Percentiles rank a stretch among this genome's conserved stretches.
These are phyloP conservation scores for Microtus pennsylvanicus DNA, from an alignment of 2,113 vertebrate genomes.

Conservation along the genomic window DNA sequence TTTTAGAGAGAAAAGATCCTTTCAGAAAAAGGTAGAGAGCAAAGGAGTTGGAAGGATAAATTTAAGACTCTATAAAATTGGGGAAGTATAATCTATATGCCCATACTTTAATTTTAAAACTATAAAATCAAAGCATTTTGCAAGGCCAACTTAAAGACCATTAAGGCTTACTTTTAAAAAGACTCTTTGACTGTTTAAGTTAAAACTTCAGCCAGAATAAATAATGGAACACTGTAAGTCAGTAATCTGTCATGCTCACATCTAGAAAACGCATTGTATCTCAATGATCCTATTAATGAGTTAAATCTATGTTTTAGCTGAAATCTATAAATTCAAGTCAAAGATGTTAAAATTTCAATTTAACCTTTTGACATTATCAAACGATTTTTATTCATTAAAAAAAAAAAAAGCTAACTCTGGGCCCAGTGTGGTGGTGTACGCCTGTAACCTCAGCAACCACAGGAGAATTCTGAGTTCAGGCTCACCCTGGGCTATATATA, in stretches of 20 bases:
- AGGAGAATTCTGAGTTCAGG: background rate
- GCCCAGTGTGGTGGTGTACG: background rate
- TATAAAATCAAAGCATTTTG: slow-evolving; percentile 47
- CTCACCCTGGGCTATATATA: background rate
- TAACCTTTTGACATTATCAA: slow-evolving; percentile 45
- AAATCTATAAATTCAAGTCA: slow-evolving; percentile 51
- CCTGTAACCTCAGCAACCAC: background rate
- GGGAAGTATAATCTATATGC: background rate
- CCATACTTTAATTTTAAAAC: slow-evolving; percentile 3
- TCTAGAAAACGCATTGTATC: background rate
- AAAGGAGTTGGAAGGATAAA: background rate
- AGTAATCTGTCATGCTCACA: background rate
- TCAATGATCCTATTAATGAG: background rate
- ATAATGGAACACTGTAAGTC: background rate
- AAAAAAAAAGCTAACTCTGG: background rate
- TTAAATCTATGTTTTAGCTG: slow-evolving; percentile 40
- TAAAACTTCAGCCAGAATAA: background rate
- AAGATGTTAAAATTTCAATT: slow-evolving; percentile 49
- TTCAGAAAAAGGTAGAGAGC: background rate
- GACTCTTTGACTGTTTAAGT: slow-evolving; percentile 25
- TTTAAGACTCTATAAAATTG: slow-evolving; percentile 31
- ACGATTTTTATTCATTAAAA: background rate
- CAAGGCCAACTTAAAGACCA: slow-evolving; percentile 16
- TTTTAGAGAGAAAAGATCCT: slow-evolving; percentile 32
- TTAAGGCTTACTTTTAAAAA: slow-evolving; percentile 52